Base-by-base conservation (phyloP, 2,888 invertebrate species). In the Mythimna albipuncta region DNA sequence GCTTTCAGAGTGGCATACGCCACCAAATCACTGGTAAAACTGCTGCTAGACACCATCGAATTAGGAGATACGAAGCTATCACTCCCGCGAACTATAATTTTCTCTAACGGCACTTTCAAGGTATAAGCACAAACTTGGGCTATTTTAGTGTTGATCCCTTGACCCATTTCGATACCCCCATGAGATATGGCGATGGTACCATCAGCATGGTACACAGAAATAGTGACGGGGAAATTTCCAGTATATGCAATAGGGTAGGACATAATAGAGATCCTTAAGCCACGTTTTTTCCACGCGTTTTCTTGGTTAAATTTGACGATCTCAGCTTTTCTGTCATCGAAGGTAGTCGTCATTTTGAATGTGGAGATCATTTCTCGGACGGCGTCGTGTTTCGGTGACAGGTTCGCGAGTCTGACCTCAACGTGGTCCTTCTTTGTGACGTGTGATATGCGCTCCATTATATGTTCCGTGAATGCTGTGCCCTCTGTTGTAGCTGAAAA, bases 271-370 rank as follows among this genome's bases (percentile, higher is more conserved):
- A 98, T 77, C 19, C 96, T 94, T 2, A 98, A 91, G 0, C 97
- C 98, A 58, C 97, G 97, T 89, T 98, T 98, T 88, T 97, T 97
- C 98, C 98, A 98, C 32, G 98, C 96, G 91, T 98, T 98, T 70
- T 96, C 87, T 2, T 92, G 85, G 86, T 98, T 98, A 86, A 97
- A 98, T 47, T 94, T 91, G 0, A 92, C 92, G 11, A 97, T 96
- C 61, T 94, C 94, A 16, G 87, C 87, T 80, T 92, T 95, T 50
- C 98, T 93, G 0, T 92, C 91, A 0, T 96, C 94, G 85, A 96
- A 97, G 55, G 97, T 95, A 0, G 97, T 95, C 77, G 97, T 97
- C 63, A 90, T 92, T 89, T 96, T 96, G 77, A 98, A 92, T n/a
- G 97, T 96, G 0, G 96, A 92, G 16, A 97, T 93, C 90, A 98